These are phyloP conservation scores for Helleia helle DNA, from an alignment of 2,888 invertebrate species.

Conservation along the genomic window DNA sequence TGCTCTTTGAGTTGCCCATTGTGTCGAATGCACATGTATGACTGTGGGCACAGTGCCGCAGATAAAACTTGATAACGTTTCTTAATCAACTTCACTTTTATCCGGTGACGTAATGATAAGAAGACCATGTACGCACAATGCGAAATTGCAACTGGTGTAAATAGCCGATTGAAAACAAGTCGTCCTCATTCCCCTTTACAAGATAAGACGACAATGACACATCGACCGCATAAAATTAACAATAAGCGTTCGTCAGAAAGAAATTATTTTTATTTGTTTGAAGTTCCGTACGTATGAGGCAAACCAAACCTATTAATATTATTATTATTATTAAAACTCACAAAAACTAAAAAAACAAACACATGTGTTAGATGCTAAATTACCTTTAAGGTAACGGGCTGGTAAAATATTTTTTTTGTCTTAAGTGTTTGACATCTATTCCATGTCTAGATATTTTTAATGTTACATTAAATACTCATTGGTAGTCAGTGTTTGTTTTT, in stretches of 20 bases:
- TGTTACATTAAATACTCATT: no score
- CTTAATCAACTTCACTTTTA: not conserved
- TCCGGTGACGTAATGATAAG: constrained; percentile 37
- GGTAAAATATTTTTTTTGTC: no score
- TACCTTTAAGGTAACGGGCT: no score
- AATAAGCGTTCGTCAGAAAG: not conserved
- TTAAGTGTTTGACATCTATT: no score
- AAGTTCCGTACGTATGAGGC: no score
- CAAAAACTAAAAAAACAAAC: no score
- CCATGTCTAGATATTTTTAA: no score
- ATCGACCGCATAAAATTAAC: constrained; percentile 28
- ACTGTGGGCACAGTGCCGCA: constrained; percentile 30
- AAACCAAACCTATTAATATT: no score
- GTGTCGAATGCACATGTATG: constrained; percentile 27
- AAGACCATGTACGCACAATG: constrained; percentile 43
- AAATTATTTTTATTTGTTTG: no score
- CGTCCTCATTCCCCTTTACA: constrained; percentile 27
- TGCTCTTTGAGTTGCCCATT: constrained; percentile 63
- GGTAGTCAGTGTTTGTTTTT: no score
- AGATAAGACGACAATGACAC: constrained; percentile 64
- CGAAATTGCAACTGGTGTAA: constrained; percentile 48
- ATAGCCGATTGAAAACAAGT: constrained; percentile 48
- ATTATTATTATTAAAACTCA: no score
- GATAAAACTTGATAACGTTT: not conserved
- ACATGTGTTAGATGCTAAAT: no score